These are phyloP conservation scores for Plebejus melissa DNA, from an alignment of 2,888 invertebrate species.

Conservation along the genomic window DNA sequence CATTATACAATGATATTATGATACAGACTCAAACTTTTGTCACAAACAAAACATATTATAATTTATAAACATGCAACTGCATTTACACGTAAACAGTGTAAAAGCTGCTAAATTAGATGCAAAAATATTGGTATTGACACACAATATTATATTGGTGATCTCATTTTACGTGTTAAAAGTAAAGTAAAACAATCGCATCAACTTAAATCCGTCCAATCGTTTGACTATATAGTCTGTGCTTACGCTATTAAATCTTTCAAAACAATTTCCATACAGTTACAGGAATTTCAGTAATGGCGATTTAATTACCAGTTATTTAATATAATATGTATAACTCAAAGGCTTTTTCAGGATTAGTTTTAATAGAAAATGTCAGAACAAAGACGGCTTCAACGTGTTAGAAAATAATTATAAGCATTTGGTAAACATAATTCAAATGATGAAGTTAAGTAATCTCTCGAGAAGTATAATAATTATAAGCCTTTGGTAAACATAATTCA, in stretches of 20 bases:
- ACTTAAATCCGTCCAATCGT: background rate
- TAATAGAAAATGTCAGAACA: background rate
- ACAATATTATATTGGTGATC: background rate
- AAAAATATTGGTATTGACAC: too few species aligned
- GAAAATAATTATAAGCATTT: background rate
- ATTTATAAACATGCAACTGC: too few species aligned
- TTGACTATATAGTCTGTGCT: background rate
- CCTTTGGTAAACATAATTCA: background rate
- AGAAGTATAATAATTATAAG: background rate
- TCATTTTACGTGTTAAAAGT: background rate
- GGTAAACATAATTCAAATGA: background rate
- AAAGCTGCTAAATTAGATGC: too few species aligned
- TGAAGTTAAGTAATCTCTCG: background rate
- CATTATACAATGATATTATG: too few species aligned
- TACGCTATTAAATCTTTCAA: constrained; percentile 8
- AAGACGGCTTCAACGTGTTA: background rate
- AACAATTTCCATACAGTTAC: constrained; percentile 24
- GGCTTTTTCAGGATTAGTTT: background rate
- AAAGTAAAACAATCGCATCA: background rate
- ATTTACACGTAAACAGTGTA: too few species aligned
- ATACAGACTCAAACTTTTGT: too few species aligned
- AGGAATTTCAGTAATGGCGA: background rate
- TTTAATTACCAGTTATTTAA: background rate
- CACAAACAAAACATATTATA: too few species aligned
- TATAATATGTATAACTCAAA: background rate